A percentile compares a stretch with the other conserved stretches of the same genome.
Evolutionary conservation across 2,888 invertebrate genomes (phyloP).

Genomic region (Lymantria monacha): DNA sequence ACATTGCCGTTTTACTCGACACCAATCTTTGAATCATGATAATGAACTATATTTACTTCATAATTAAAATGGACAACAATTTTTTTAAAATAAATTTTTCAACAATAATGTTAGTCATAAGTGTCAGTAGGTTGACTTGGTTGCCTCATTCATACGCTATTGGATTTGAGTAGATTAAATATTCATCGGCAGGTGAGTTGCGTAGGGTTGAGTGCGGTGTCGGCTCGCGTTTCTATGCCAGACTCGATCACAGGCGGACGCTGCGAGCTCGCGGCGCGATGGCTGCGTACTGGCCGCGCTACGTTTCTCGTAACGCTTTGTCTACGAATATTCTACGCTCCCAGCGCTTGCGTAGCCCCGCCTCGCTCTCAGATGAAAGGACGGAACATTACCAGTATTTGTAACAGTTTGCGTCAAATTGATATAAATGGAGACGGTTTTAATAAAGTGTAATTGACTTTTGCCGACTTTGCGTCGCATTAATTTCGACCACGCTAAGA

Average conservation of each 20-base stretch:
- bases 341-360: slow-evolving; percentile 79
- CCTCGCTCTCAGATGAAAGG: slow-evolving; percentile 76
- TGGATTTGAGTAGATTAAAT: slow-evolving; percentile 69
- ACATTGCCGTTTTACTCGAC: slow-evolving; percentile 47
- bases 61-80: slow-evolving; percentile 59
- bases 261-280: slow-evolving; percentile 42
- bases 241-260: slow-evolving; percentile 25
- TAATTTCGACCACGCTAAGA: slow-evolving; percentile 80
- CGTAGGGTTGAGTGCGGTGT: slow-evolving; percentile 47
- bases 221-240: slow-evolving; percentile 47
- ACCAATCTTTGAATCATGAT: slow-evolving; percentile 63
- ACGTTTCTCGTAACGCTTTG: slow-evolving; percentile 57
- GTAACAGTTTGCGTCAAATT: slow-evolving; percentile 83
- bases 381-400: slow-evolving; percentile 82
- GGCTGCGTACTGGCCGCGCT: slow-evolving; percentile 54
- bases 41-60: slow-evolving; percentile 59
- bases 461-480: slow-evolving; percentile 81
- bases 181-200: slow-evolving; percentile 67
- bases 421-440: slow-evolving; percentile 83
- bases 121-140: slow-evolving; percentile 53
- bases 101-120: slow-evolving; percentile 54
- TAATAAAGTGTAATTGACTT: slow-evolving; percentile 83
- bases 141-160: slow-evolving; percentile 68
- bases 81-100: slow-evolving; percentile 57
- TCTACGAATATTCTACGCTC: slow-evolving; percentile 50